Conservation (phyloP, 2,113 vertebrate species). For the Vicugna pacos region DNA sequence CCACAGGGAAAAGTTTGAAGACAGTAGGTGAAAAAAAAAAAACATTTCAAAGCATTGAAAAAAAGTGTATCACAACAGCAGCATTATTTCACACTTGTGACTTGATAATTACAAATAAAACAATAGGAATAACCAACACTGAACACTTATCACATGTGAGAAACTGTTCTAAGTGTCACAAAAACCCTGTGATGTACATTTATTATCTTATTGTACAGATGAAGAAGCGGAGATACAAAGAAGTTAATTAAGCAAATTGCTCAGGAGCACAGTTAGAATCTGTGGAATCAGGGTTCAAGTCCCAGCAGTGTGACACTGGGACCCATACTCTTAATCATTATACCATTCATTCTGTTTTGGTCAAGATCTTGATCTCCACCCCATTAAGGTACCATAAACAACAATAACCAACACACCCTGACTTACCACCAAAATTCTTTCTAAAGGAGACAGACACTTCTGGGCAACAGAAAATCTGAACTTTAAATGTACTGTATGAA, state of each 20-base stretch:
- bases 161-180: constrained; percentile 25
- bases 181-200: neutral
- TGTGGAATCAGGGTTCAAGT: neutral
- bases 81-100: neutral
- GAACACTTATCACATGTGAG: neutral
- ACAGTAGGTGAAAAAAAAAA: neutral
- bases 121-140: neutral
- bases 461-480: constrained; percentile 71
- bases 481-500: constrained; percentile 78
- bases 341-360: neutral
- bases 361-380: neutral
- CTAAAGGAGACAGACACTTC: constrained; percentile 79
- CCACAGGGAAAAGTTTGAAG: constrained; percentile 24
- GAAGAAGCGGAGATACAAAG: constrained; percentile 10
- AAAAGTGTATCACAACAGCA: neutral
- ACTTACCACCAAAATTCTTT: neutral
- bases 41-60: neutral
- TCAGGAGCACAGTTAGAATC: neutral
- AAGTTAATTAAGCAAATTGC: neutral
- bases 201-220: constrained; percentile 30
- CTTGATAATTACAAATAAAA: neutral
- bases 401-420: neutral
- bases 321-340: neutral
- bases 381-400: neutral
- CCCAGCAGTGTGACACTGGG: neutral